These are phyloP conservation scores for Belgica antarctica DNA, from an alignment of 2,888 invertebrate genomes.

Conservation along the genomic window DNA sequence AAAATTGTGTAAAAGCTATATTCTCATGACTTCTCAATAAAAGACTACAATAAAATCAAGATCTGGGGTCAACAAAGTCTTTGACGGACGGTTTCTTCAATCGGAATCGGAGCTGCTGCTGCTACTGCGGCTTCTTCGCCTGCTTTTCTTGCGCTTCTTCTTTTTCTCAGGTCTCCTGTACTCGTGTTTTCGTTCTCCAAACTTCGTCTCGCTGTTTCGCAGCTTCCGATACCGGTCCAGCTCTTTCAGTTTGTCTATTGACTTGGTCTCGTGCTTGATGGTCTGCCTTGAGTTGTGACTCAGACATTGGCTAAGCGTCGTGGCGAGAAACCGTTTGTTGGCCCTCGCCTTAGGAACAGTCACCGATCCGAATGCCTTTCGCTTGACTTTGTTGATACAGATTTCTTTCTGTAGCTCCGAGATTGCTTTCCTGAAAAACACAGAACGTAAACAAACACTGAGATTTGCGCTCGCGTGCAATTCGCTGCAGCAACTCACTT, in stretches of 20 bases:
- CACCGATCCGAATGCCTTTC: conserved; percentile 14
- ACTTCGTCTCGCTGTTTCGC: conserved; percentile 5
- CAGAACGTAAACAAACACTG: neutral
- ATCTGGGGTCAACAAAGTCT: neutral
- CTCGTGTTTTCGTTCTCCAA: conserved; percentile 32
- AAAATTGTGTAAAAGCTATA: too few relatives aligned
- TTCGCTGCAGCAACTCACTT: conserved; percentile 30
- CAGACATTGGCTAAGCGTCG: neutral
- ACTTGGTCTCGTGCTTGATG: conserved; percentile 5
- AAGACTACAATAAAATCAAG: too few relatives aligned
- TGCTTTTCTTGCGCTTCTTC: neutral
- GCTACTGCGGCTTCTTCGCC: neutral
- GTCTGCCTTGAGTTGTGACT: conserved; percentile 20
- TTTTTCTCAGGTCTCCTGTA: conserved; percentile 30
- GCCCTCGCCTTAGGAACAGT: conserved; percentile 31
- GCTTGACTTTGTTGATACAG: conserved; percentile 19
- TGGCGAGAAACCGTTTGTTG: conserved; percentile 27
- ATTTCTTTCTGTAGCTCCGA: conserved; percentile 20
- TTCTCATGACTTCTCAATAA: too few relatives aligned
- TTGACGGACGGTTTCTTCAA: neutral
- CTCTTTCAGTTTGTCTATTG: conserved; percentile 24
- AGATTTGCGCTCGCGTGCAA: neutral
- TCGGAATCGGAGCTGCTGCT: conserved; percentile 9
- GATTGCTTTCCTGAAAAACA: conserved; percentile 35
- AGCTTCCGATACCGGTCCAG: conserved; percentile 21